phyloP scores from a whole-genome alignment of 2,888 invertebrate species.

The Leistus spinibarbis region DNA sequence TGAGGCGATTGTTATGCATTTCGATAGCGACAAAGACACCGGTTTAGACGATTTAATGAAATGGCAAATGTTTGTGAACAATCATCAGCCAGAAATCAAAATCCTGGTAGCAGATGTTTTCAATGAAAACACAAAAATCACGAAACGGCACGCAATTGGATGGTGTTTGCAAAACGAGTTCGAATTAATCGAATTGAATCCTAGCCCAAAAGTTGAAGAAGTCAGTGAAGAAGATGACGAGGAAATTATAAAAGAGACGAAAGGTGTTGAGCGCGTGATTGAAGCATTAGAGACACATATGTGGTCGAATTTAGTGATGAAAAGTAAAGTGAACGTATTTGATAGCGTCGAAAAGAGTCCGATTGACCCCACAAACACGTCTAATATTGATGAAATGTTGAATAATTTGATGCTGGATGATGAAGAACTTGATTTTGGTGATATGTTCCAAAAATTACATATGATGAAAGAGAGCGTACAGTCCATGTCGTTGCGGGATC shows the following conservation, averaged over 20 bases:
- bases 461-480: conserved; percentile 72
- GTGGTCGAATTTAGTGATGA: conserved; percentile 73
- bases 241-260: conserved; percentile 64
- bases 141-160: conserved; percentile 58
- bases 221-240: conserved; percentile 52
- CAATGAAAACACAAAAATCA: conserved; percentile 54
- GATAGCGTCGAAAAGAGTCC: conserved; percentile 21
- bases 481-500: conserved; percentile 65
- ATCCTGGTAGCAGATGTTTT: conserved; percentile 64
- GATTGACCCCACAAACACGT: conserved; percentile 18
- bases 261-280: conserved; percentile 68
- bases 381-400: conserved; percentile 31
- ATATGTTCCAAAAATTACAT: conserved; percentile 68
- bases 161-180: conserved; percentile 73
- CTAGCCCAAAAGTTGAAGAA: conserved; percentile 54
- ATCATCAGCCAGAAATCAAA: conserved; percentile 60
- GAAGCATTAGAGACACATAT: conserved; percentile 74
- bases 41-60: conserved; percentile 53
- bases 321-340: conserved; percentile 47
- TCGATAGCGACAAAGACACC: conserved; percentile 63
- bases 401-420: conserved; percentile 33
- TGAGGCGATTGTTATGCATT: conserved; percentile 68
- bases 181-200: conserved; percentile 71
- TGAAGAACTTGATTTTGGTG: conserved; percentile 62
- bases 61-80: conserved; percentile 49